A percentile compares a stretch with the other conserved stretches of the same genome.
phyloP scores from a whole-genome alignment of 2,113 vertebrate species.

The Melanotaenia duboulayi region DNA sequence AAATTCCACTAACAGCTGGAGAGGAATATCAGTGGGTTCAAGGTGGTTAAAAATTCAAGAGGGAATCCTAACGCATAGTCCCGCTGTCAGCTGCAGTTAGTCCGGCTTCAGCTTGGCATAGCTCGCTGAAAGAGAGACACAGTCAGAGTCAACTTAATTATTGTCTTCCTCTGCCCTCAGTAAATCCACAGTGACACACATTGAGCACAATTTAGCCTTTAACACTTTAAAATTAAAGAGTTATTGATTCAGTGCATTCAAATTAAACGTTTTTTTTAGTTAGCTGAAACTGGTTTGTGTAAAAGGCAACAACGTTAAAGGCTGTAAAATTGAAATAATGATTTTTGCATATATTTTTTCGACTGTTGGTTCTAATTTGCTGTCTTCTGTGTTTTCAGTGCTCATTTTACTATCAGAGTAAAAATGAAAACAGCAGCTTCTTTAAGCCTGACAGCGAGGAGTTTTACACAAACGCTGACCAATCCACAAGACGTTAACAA shows the following conservation, averaged over 20 bases:
- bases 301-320: too few species aligned
- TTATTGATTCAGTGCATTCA: background rate
- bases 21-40: constrained; percentile 79
- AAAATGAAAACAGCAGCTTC: background rate
- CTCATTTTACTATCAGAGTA: background rate
- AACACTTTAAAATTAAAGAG: background rate
- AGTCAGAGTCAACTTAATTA: background rate
- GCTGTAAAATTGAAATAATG: background rate
- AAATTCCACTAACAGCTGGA: constrained; percentile 76
- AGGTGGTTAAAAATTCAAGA: constrained; percentile 65
- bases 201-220: background rate
- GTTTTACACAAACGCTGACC: too few species aligned
- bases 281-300: too few species aligned
- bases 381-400: background rate
- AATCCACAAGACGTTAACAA: too few species aligned
- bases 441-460: background rate
- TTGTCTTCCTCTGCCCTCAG: background rate
- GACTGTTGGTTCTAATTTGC: background rate
- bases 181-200: background rate
- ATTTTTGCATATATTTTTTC: background rate
- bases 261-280: background rate
- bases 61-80: constrained; percentile 84
- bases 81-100: constrained; percentile 63
- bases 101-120: constrained; percentile 61
- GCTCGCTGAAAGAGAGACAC: constrained; percentile 57